Evolutionary conservation across 2,797 vertebrate species (phyloP).

Genomic region (Muscicapa striata): DNA sequence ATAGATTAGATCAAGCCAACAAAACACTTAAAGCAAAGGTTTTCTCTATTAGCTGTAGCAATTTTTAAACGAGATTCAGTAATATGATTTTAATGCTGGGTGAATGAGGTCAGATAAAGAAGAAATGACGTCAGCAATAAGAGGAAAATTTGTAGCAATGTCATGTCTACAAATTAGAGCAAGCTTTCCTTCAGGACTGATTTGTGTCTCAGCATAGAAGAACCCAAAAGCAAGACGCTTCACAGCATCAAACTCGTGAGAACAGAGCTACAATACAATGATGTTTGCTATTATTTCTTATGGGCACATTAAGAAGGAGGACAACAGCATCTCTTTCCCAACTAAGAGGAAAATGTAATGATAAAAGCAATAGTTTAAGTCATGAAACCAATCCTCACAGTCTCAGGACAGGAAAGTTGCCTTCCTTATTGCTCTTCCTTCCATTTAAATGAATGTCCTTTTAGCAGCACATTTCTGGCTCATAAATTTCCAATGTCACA

Average conservation of each 20-base stretch:
- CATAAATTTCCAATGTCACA: background rate
- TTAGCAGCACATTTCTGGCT: background rate
- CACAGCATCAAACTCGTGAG: background rate
- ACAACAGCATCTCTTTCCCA: background rate
- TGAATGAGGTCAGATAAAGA: constrained; percentile 42
- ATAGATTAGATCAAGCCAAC: constrained; percentile 48
- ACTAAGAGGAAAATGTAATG: background rate
- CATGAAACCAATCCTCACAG: background rate
- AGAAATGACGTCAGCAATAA: constrained; percentile 36
- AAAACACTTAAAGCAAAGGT: constrained; percentile 41
- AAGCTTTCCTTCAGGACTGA: constrained; percentile 29
- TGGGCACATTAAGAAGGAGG: background rate
- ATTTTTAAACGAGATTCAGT: constrained; percentile 21
- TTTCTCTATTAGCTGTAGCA: constrained; percentile 11
- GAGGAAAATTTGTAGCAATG: constrained; percentile 1
- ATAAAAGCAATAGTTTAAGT: background rate
- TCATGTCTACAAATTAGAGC: constrained; percentile 17
- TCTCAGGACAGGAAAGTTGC: background rate
- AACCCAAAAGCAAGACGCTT: background rate
- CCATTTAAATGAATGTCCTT: background rate
- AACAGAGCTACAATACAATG: background rate
- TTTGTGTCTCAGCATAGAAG: background rate
- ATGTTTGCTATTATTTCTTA: background rate
- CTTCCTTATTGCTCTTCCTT: background rate
- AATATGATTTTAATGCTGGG: constrained; percentile 40